Conservation (phyloP, 2,113 vertebrate genomes). For the Otocyon megalotis region DNA sequence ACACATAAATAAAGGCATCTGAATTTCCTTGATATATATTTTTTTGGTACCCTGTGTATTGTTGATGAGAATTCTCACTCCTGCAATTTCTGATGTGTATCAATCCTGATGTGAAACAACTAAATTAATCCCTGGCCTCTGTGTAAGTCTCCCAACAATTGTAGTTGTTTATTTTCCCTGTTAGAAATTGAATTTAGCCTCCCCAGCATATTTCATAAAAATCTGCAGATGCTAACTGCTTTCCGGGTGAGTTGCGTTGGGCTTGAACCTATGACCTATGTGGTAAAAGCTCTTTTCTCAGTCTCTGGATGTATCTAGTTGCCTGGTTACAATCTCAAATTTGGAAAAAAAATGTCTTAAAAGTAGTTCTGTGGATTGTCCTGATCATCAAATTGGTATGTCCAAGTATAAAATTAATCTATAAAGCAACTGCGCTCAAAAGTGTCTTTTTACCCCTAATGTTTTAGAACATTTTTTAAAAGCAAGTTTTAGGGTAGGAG, state of each 20-base stretch:
- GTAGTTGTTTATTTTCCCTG: constrained; percentile 74
- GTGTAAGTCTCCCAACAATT: not conserved
- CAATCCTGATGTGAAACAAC: constrained; percentile 43
- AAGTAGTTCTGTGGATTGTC: constrained; percentile 8
- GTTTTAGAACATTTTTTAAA: constrained; percentile 33
- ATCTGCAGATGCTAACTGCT: constrained; percentile 69
- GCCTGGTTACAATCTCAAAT: constrained; percentile 66
- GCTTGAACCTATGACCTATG: constrained; percentile 76
- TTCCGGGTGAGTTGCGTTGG: constrained; percentile 48
- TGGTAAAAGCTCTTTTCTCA: constrained; percentile 45
- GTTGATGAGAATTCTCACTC: constrained; percentile 26
- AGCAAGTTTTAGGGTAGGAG: constrained; percentile 38
- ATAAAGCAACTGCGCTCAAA: not conserved
- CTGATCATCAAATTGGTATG: constrained; percentile 34
- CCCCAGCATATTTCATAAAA: constrained; percentile 66
- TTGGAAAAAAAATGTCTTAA: constrained; percentile 29
- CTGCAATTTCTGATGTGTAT: constrained; percentile 48
- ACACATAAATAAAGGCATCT: not conserved
- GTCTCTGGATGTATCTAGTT: constrained; percentile 50
- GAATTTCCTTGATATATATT: not conserved
- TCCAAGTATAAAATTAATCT: constrained; percentile 64
- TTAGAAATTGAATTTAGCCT: constrained; percentile 71
- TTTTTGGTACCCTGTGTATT: not conserved
- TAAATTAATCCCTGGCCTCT: constrained; percentile 41
- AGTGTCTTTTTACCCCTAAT: constrained; percentile 19